A percentile compares a stretch with the other conserved stretches of the same genome.
These are phyloP conservation scores for Stegodyphus mimosarum DNA, from an alignment of 1,140 invertebrate species.

Conservation along the genomic window DNA sequence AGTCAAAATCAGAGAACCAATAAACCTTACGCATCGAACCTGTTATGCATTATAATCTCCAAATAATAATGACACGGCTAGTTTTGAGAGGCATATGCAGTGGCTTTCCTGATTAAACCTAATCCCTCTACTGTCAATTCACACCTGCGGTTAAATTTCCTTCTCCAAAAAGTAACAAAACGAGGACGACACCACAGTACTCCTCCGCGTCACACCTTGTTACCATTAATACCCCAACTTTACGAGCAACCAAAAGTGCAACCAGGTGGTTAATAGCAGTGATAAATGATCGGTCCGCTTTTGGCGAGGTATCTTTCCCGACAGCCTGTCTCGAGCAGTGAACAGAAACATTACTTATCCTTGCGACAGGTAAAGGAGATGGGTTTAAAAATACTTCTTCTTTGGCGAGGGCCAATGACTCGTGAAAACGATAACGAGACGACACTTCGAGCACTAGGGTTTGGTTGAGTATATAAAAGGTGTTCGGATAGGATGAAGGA, in stretches of 20 bases:
- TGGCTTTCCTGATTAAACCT: too few species aligned
- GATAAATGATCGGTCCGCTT: conserved; percentile 31
- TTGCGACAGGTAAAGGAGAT: conserved; percentile 36
- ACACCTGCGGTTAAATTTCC: too few species aligned
- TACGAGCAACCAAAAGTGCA: conserved; percentile 22
- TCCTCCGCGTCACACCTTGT: neutral
- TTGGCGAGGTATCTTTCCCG: conserved; percentile 48
- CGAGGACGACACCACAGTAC: too few species aligned
- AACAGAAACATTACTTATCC: conserved; percentile 54
- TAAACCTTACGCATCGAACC: too few species aligned
- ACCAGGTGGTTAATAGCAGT: conserved; percentile 50
- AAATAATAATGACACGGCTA: too few species aligned
- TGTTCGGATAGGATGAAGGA: too few species aligned
- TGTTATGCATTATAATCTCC: too few species aligned
- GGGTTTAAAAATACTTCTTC: conserved; percentile 56
- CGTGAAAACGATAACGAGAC: conserved; percentile 53
- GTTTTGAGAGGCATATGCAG: too few species aligned
- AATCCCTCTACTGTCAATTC: too few species aligned
- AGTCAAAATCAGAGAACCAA: too few species aligned
- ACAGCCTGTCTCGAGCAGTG: conserved; percentile 38
- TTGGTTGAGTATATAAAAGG: too few species aligned
- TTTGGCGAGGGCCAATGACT: conserved; percentile 54
- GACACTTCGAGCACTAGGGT: conserved; percentile 5
- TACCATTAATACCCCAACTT: conserved; percentile 41
- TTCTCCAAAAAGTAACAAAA: too few species aligned